Conservation (phyloP, 2,113 vertebrate species). For the Andinoacara biseriatus region DNA sequence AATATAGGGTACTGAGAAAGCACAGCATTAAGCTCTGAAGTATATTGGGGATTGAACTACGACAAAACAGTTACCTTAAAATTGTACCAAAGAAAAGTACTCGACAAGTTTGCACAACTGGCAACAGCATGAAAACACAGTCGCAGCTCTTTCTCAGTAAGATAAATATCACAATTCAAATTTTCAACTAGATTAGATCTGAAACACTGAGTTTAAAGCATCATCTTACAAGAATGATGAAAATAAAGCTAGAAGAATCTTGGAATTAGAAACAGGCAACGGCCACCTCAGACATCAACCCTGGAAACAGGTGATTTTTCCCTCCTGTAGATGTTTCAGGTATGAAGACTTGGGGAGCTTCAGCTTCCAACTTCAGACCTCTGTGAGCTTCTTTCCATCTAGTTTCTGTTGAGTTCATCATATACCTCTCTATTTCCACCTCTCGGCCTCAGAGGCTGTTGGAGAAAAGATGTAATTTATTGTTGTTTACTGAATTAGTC, state of each 20-base stretch:
- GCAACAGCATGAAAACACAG: neutral
- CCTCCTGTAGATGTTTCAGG: neutral
- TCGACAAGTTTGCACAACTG: neutral
- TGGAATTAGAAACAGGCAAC: neutral
- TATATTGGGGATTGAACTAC: neutral
- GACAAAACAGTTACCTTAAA: neutral
- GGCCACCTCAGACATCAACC: neutral
- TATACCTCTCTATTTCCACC: slow-evolving; percentile 17
- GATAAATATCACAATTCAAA: accelerated
- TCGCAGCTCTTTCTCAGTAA: neutral
- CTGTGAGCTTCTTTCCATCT: accelerated
- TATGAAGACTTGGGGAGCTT: neutral
- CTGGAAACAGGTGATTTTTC: neutral
- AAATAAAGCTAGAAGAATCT: neutral
- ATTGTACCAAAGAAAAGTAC: neutral
- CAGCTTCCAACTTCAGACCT: neutral
- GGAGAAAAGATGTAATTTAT: neutral
- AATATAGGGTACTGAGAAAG: accelerated
- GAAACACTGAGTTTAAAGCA: neutral
- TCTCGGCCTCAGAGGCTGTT: slow-evolving; percentile 33
- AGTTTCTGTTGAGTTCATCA: slow-evolving; percentile 2
- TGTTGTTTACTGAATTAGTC: neutral
- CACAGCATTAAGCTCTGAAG: neutral
- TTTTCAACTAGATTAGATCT: accelerated
- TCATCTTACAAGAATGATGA: neutral